Conservation (phyloP, 1,140 invertebrate genomes). For the Sycophila sp. region DNA sequence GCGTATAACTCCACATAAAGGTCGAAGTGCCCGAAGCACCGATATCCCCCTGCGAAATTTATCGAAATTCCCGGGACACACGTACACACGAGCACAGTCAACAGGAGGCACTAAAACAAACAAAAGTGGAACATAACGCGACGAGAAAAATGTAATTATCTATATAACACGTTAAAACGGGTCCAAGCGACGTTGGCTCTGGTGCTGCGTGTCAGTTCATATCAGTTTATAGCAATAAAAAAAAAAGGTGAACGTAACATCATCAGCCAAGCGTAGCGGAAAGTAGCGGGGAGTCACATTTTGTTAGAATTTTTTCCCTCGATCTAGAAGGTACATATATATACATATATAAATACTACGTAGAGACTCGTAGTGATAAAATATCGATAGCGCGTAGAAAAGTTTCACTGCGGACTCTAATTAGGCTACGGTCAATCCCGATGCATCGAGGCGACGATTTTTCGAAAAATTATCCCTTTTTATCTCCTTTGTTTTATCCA, state of each 20-base stretch:
- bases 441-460: too few species aligned
- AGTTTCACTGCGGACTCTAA: too few species aligned
- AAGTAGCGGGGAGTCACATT: slow-evolving; percentile 10
- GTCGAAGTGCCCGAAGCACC: not conserved
- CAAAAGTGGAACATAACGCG: too few species aligned
- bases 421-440: too few species aligned
- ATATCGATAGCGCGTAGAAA: too few species aligned
- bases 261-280: slow-evolving; percentile 5
- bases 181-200: slow-evolving; percentile 34
- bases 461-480: too few species aligned
- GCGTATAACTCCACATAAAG: too few species aligned
- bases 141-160: not conserved
- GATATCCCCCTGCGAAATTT: slow-evolving; percentile 12
- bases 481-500: too few species aligned
- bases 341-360: not conserved
- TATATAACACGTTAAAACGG: slow-evolving; percentile 14
- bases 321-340: not conserved
- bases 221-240: slow-evolving; percentile 27
- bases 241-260: slow-evolving; percentile 6
- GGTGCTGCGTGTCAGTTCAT: slow-evolving; percentile 34
- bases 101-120: too few species aligned
- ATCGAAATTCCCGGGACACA: not conserved
- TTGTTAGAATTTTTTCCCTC: slow-evolving; percentile 33
- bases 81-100: not conserved
- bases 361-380: not conserved